Conservation (phyloP, 1,140 invertebrate genomes). For the Prorops nasuta region DNA sequence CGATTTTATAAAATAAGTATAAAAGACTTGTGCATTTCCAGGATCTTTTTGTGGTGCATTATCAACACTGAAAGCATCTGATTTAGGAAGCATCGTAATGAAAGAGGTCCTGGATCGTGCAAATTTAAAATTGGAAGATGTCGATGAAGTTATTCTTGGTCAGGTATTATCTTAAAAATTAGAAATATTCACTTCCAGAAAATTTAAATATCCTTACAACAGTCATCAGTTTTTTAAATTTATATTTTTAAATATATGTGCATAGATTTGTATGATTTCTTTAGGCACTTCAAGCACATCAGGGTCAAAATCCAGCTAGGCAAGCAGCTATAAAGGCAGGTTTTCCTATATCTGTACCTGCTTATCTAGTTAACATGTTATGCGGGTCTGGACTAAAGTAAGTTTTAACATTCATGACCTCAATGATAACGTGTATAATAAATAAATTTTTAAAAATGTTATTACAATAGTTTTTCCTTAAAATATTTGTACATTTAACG, state of each 20-base stretch:
- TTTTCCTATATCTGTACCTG: constrained; percentile 71
- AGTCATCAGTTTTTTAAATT: constrained; percentile 11
- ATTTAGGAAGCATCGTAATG: constrained; percentile 76
- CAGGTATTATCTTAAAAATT: constrained; percentile 61
- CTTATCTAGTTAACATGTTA: constrained; percentile 79
- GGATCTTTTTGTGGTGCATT: constrained; percentile 72
- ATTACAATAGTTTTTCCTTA: constrained; percentile 3
- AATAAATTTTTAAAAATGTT: constrained; percentile 4
- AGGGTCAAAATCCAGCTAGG: constrained; percentile 85
- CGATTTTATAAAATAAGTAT: too few species aligned
- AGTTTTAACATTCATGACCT: too few species aligned
- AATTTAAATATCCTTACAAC: too few species aligned
- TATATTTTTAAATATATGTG: constrained; percentile 5
- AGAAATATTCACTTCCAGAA: too few species aligned
- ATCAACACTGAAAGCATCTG: constrained; percentile 67
- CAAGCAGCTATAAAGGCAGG: constrained; percentile 78
- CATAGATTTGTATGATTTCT: constrained; percentile 15
- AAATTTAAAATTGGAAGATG: constrained; percentile 63
- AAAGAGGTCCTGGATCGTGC: constrained; percentile 68
- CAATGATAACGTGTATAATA: too few species aligned
- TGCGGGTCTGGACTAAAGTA: constrained; percentile 86
- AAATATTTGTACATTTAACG: neutral
- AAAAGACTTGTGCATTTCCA: too few species aligned
- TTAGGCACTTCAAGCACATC: constrained; percentile 67
- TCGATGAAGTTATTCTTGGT: constrained; percentile 84